Evolutionary conservation across 2,888 invertebrate species (phyloP).

Genomic region (Melanophora roralis): DNA sequence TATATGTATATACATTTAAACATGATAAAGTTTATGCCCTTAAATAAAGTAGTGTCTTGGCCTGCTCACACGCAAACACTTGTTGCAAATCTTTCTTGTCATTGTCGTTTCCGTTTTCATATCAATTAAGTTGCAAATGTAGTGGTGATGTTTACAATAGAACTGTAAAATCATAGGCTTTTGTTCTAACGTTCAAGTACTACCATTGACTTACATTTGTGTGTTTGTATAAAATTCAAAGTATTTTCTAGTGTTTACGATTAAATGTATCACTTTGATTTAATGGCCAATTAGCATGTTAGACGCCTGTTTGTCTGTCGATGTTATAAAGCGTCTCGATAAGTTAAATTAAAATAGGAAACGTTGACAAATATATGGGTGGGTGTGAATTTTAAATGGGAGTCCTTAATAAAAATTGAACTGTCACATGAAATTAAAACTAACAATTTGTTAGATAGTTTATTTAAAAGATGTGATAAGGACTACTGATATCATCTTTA

Average conservation of each 20-base stretch:
- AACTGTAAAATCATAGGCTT: constrained; percentile 10
- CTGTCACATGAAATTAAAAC: neutral
- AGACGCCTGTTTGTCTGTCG: neutral
- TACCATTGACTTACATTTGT: too few relatives aligned
- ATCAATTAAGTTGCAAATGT: constrained; percentile 3
- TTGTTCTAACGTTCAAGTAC: neutral
- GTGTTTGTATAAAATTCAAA: constrained; percentile 18
- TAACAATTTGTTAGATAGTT: neutral
- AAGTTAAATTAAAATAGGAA: constrained; percentile 1
- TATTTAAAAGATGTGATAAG: too few relatives aligned
- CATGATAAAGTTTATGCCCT: neutral
- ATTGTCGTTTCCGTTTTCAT: constrained; percentile 28
- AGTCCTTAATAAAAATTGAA: neutral
- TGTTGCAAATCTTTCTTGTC: constrained; percentile 65
- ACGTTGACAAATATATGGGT: constrained; percentile 19
- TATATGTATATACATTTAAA: neutral
- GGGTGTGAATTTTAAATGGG: neutral
- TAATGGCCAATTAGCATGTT: constrained; percentile 47
- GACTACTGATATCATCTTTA: too few relatives aligned
- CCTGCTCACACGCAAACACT: constrained; percentile 73
- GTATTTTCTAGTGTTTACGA: constrained; percentile 18
- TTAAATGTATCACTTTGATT: constrained; percentile 39
- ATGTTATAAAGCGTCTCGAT: constrained; percentile 3
- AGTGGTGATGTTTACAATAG: neutral
- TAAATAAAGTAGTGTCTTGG: constrained; percentile 25